Base-by-base conservation (phyloP, 2,888 invertebrate species). In the Dolichomitus sp. region DNA sequence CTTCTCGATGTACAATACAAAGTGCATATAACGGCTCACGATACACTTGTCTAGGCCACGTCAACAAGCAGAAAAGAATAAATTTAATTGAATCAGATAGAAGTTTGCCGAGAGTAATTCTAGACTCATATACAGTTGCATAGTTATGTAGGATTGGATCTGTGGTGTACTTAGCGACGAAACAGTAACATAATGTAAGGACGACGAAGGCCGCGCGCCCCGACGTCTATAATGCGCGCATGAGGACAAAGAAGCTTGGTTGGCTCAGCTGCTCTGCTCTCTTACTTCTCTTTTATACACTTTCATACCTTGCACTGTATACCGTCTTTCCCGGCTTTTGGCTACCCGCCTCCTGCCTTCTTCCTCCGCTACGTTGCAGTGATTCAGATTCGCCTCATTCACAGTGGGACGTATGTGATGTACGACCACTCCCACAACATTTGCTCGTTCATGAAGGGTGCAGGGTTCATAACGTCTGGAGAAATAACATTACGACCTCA, bases 301-400 rank as follows among this genome's bases (percentile, higher is more conserved):
- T 37, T 27, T 23, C 40, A 12, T 66, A 23, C 75, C 17, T 30
- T 27, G 6, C 45, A 30, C 54, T 33, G 30, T 57, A 4, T 27
- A 19, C 19, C 3, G 5, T 57, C 27, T 57, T 72, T 72, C 14
- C 52, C 59, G 40, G 61, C 73, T 73, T 80, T 76, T 77, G 68
- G 48, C 48, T 70, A 65, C 40, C 48, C 30, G 17, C 48, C 70
- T 17, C n/a, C 54, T 30, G 33, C 30, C 17, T 17, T 42, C 42
- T 42, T 27, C 40, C 27, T 27, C 54, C 42, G 14, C 52, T 50
- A 12, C 27, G 61, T 42, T 75, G 69, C 68, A 74, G 69, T 83
- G 76, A 83, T 83, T 83, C 76, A 80, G 72, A 83, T 83, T 83
- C 75, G 79, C 54, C 83, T 76, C 83, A 54, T 48, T 80, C 80